Conservation (phyloP, 2,888 invertebrate genomes). For the Polymixis lichenea region DNA sequence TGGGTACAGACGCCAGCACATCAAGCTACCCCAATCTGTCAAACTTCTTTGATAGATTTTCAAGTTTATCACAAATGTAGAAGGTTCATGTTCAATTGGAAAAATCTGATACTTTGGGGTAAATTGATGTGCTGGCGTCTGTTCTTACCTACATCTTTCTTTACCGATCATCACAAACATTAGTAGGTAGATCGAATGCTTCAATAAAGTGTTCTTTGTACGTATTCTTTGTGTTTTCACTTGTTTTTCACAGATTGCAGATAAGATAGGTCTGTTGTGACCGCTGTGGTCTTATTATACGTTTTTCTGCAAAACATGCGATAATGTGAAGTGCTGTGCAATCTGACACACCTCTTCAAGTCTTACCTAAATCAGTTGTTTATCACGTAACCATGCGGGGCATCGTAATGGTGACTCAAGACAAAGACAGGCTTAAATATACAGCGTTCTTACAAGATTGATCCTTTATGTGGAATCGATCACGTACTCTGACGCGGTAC, state of each 20-base stretch:
- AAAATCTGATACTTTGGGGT: too few relatives aligned
- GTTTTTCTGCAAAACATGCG: constrained; percentile 6
- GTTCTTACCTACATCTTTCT: too few relatives aligned
- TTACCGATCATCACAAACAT: too few relatives aligned
- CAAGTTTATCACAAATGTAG: too few relatives aligned
- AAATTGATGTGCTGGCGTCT: too few relatives aligned
- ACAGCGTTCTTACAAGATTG: not conserved
- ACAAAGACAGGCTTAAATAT: not conserved
- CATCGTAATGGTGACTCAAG: not conserved
- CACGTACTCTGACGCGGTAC: too few relatives aligned
- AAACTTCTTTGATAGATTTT: too few relatives aligned
- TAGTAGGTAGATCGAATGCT: not conserved
- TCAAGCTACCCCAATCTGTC: too few relatives aligned
- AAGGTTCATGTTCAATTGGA: too few relatives aligned
- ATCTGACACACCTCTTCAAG: constrained; percentile 2
- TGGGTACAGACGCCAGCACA: too few relatives aligned
- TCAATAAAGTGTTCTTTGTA: not conserved
- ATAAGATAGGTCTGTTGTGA: constrained; percentile 11
- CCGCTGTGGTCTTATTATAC: not conserved
- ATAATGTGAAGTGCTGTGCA: not conserved
- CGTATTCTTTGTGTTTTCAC: not conserved
- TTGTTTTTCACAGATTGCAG: constrained; percentile 4
- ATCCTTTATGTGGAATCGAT: not conserved
- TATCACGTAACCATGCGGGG: not conserved
- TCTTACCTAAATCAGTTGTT: not conserved